Evolutionary conservation across 2,888 invertebrate genomes (phyloP), one percentile per base, ranked within the genome.

Genomic region (Euplexia lucipara): DNA sequence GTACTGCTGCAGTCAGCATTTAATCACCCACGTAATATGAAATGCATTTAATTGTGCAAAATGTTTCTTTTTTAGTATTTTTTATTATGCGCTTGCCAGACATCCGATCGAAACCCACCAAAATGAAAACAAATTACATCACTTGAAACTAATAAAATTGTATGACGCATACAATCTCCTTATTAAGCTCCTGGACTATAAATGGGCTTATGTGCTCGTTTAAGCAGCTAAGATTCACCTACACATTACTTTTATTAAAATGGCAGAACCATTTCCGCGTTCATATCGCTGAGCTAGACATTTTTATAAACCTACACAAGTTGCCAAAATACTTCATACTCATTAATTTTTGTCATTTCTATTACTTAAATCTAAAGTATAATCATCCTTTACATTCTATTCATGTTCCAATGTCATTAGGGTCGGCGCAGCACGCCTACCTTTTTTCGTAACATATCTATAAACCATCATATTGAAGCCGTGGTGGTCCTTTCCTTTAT

Each of bases 121-220:
- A 57, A 54, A 54, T 44, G 1, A n/a, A 39, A 69, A 49, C 34
- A 58, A 64, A 62, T 67, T 63, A 62, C 65, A 63, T 78, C 63
- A 71, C 45, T 30, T 52, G 14, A 39, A 53, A 42, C 48, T 16
- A 58, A 48, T 42, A 47, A 41, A 48, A 22, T 30, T 42, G 18
- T 9, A 59, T 80, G 81, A 79, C 71, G 49, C 78, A 78, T 52
- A n/a, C 14, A 10, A 42, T 32, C 22, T 61, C 65, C 69, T 59
- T 71, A 10, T 61, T 22, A 22, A 51, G 22, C 32, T 63, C 47
- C 63, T 66, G 58, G 26, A 45, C 71, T 63, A 51, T 64, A 62
- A 39, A 58, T 63, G 75, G 75, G 30, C 7, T 57, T 62, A 57
- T 59, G 42, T 22, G 47, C 37, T 74, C 51, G 35, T 54, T 45